Base-by-base conservation (phyloP, 2,888 invertebrate species). In the Pyrrhia umbra region DNA sequence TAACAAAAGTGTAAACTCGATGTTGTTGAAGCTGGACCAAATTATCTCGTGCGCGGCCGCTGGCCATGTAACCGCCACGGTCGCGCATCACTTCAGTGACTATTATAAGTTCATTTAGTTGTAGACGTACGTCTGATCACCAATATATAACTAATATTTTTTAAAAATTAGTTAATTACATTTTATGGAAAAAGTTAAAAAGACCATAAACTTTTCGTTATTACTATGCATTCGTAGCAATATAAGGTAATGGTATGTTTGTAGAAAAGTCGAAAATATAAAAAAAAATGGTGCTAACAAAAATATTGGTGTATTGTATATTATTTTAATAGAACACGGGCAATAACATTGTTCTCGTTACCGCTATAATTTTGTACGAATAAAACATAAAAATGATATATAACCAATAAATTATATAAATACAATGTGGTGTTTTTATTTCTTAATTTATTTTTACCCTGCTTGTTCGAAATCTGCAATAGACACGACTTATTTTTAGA, bases 271-370 rank as follows among this genome's bases (percentile, higher is more conserved):
- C 34, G 50, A 78, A 79, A 78, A 84, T 84, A 86, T 83, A 81
- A 80, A 91, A 94, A 90, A 94, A 94, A 92, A 93, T 90, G 93
- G 93, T 94, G 94, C 95, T 95, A 94, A 94, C 93, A 92, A 90
- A 83, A 89, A 84, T 87, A 91, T 91, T 92, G 92, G 89, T 93
- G 90, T 92, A 91, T 85, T 89, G 85, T 90, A 89, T 90, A 89
- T 85, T 88, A 85, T 84, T 86, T 85, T 86, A 86, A 88, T 86
- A 88, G 88, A 88, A 87, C 84, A 88, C 88, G 90, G 92, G 90
- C 88, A 88, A 89, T 91, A 88, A 86, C 84, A 83, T 85, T 88
- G 83, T 89, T 90, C 87, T 90, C 84, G 90, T 90, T 90, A 87
- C 88, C 88, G 89, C 86, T 92, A 86, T 93, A 90, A 90, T 91